Percentiles rank a stretch among this genome's conserved stretches.
phyloP scores from a whole-genome alignment of 2,113 vertebrate species.

The Ptilonorhynchus violaceus region DNA sequence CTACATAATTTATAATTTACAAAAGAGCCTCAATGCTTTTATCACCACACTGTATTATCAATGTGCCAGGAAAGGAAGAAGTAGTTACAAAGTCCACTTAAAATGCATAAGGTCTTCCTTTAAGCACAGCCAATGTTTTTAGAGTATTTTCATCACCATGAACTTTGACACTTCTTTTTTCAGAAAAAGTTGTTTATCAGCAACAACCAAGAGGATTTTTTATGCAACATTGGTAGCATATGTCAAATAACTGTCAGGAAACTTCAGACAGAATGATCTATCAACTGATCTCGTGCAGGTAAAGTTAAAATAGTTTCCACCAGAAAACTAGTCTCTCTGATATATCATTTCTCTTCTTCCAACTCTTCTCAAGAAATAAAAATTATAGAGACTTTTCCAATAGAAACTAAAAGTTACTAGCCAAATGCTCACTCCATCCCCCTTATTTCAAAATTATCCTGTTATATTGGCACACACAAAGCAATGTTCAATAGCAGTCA shows the following conservation, averaged over 20 bases:
- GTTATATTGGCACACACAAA: not conserved
- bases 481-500: not conserved
- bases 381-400: not conserved
- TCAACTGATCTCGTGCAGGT: not conserved
- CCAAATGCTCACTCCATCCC: not conserved
- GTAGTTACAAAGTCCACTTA: not conserved
- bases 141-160: not conserved
- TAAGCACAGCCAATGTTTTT: not conserved
- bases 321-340: not conserved
- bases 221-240: not conserved
- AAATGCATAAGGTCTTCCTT: not conserved
- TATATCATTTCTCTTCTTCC: not conserved
- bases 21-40: not conserved
- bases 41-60: not conserved
- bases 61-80: not conserved
- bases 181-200: not conserved
- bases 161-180: not conserved
- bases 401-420: not conserved
- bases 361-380: not conserved
- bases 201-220: not conserved
- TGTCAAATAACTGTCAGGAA: not conserved
- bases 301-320: not conserved
- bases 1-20: not conserved
- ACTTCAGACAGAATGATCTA: not conserved
- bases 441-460: not conserved